phyloP scores from a whole-genome alignment of 2,113 vertebrate species.

The Macquaria ambigua region DNA sequence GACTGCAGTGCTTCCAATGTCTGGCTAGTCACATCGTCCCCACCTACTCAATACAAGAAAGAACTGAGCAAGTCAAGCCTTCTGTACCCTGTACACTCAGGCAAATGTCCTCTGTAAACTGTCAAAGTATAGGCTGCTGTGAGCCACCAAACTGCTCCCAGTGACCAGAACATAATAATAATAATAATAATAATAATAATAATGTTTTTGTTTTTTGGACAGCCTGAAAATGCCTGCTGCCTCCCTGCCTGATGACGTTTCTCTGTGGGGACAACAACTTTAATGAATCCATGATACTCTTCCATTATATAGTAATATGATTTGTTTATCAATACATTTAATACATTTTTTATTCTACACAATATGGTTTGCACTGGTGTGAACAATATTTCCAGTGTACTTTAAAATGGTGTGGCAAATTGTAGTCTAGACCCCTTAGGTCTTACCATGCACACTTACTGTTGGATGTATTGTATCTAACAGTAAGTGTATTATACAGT shows the following conservation, averaged over 20 bases:
- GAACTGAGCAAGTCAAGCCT: neutral
- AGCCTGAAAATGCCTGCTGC: neutral
- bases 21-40: neutral
- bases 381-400: no score
- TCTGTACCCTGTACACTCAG: neutral
- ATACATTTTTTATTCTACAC: neutral
- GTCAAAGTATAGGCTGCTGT: neutral
- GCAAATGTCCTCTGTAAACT: neutral
- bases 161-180: neutral
- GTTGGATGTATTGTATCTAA: neutral
- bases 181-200: no score
- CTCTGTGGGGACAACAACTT: neutral
- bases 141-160: neutral
- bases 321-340: neutral
- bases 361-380: neutral
- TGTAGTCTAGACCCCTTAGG: neutral
- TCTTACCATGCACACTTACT: neutral
- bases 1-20: neutral
- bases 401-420: neutral
- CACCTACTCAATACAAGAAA: conserved; percentile 3
- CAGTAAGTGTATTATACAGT: no score
- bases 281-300: neutral
- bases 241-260: neutral
- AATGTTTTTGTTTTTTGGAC: no score
- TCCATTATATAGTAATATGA: neutral